Base-by-base conservation (phyloP, 2,888 invertebrate species). In the Aphodius granarius region DNA sequence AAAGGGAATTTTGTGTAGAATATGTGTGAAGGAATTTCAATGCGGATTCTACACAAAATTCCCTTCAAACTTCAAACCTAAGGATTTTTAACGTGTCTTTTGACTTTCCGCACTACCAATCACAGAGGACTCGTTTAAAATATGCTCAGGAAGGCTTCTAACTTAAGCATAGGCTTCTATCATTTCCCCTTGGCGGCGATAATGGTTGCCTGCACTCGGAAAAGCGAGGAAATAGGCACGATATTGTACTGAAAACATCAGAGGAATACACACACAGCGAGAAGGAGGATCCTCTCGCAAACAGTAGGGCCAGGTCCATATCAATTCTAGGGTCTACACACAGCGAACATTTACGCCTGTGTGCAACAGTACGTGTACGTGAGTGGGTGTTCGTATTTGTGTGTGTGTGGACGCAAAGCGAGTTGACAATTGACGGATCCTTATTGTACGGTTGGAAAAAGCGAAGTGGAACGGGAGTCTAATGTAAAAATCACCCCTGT, bases 381-480 rank as follows among this genome's bases (percentile, higher is more conserved):
- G 43, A 9, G 43, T 43, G 13, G 43, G 43, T 13, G 6, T 13
- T 43, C 43, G 43, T 43, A 43, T 13, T 43, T 23, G 23, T 23
- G 23, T 23, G 23, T 23, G 43, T 3, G 43, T 43, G 43, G 9
- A 13, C 43, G 43, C 43, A 43, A 43, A 80, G 80, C 81, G 80
- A 81, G 83, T 82, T 84, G 83, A 85, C 85, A 85, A 85, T 85
- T 85, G 84, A 85, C 84, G 84, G 85, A 85, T 85, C 84, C 84
- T 85, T 85, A 85, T 85, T 85, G 85, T 85, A 81, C 81, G 76
- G 74, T 75, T 66, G 74, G 73, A 73, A 64, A 71, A 76, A 78
- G 79, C 65, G 76, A 71, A 16, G 78, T 77, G 80, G 43, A 78
- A 78, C 76, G 80, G 78, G 79, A 75, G 79, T 81, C 80, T 82